These are phyloP conservation scores for Orthosia cruda DNA, from an alignment of 2,888 invertebrate species.

Conservation along the genomic window DNA sequence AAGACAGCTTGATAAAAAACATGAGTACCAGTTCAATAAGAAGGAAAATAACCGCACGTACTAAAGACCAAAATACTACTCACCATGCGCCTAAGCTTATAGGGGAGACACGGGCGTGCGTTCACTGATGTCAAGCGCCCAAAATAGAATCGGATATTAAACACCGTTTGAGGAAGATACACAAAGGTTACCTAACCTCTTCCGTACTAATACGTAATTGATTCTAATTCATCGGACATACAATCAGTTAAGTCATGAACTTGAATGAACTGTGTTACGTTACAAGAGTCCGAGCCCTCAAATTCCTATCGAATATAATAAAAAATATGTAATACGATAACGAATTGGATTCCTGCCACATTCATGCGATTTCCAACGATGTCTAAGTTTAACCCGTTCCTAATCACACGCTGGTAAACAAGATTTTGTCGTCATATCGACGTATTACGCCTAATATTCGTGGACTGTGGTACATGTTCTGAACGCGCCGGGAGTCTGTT, in stretches of 20 bases:
- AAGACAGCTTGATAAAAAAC: neutral
- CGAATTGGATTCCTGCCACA: constrained; percentile 58
- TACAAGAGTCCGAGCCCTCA: constrained; percentile 33
- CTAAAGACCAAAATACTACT: constrained; percentile 33
- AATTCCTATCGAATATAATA: constrained; percentile 51
- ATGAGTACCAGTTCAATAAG: neutral
- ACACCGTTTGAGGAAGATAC: constrained; percentile 34
- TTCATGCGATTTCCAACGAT: constrained; percentile 47
- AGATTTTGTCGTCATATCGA: constrained; percentile 64
- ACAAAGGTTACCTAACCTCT: constrained; percentile 46
- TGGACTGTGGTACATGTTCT: constrained; percentile 62
- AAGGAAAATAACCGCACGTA: constrained; percentile 6
- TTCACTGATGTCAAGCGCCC: constrained; percentile 28
- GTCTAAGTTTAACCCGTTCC: constrained; percentile 59
- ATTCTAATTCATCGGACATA: constrained; percentile 35
- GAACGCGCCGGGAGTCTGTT: constrained; percentile 77
- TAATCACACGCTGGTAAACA: constrained; percentile 67
- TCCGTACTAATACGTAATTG: constrained; percentile 28
- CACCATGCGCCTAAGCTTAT: constrained; percentile 14
- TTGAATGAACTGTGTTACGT: constrained; percentile 54
- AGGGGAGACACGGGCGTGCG: constrained; percentile 6
- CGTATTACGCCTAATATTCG: constrained; percentile 68
- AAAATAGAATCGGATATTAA: constrained; percentile 52
- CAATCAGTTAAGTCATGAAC: constrained; percentile 41
- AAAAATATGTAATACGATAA: constrained; percentile 48